Evolutionary conservation across 2,888 invertebrate genomes (phyloP), one percentile per base, ranked within the genome.

Genomic region (Spodoptera littoralis): DNA sequence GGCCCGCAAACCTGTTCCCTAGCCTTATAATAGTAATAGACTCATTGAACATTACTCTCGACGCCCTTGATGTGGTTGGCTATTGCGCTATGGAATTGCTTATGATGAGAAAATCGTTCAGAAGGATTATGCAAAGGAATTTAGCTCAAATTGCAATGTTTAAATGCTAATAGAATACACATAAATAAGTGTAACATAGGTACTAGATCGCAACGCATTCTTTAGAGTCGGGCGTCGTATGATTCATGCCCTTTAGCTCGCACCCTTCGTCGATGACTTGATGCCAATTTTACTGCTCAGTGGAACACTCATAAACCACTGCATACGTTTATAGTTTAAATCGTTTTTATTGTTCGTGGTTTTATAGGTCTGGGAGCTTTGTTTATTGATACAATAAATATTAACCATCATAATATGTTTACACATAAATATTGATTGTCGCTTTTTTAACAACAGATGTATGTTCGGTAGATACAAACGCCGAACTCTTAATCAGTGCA

Each of bases 1-100:
- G 83, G 82, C 86, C 68, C 73, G 85, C 83, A 86, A 92, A 93
- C 91, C 92, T 83, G 93, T 92, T 92, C 85, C 75, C 80, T 85
- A 77, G 79, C 79, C 79, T 73, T 80, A 36, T 36, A 9, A 36
- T 36, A 36, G 36, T 76, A 65, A 74, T 81, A 79, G 70, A 70
- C 76, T 77, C 76, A 71, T 73, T 76, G 65, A 73, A 73, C 68
- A 78, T 68, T 78, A 71, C 65, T 77, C 70, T 70, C 65, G 66
- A 64, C 60, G 65, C 64, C 64, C 66, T 66, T 75, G 68, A 75
- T 73, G 71, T 71, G 73, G 57, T 75, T 56, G 49, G 60, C 64
- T 62, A 62, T 72, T 73, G 62, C 60, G 63, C 51, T 65, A 72
- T 53, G 47, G 48, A 62, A 74, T 76, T 64, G 57, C 57, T 61